These are phyloP conservation scores for Phaetusa simplex DNA, from an alignment of 2,113 vertebrate species.

Conservation along the genomic window DNA sequence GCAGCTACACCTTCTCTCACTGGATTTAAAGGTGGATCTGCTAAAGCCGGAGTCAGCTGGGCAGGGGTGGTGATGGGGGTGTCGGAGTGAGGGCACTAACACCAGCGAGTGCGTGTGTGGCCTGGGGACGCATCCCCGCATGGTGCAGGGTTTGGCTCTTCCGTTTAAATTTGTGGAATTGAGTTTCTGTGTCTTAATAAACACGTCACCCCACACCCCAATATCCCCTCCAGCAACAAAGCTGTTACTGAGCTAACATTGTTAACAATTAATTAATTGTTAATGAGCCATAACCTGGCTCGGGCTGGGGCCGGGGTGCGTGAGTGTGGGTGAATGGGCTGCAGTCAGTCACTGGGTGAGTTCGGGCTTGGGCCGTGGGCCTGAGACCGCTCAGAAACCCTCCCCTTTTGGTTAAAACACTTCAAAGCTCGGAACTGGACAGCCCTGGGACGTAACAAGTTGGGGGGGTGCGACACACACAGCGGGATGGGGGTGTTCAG, in stretches of 20 bases:
- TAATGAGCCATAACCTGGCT: not conserved
- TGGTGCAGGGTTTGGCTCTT: not conserved
- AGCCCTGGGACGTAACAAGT: accelerated
- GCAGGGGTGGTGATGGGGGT: not conserved
- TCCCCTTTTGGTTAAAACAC: not conserved
- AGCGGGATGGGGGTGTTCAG: no score
- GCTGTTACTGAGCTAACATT: not conserved
- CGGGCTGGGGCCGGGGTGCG: accelerated
- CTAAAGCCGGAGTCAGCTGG: not conserved
- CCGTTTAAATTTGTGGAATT: not conserved
- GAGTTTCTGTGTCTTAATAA: not conserved
- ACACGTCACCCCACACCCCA: no score
- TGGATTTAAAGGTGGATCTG: not conserved
- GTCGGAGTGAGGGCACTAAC: no score
- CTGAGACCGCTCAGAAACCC: accelerated
- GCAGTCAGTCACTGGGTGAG: not conserved
- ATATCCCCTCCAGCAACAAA: accelerated
- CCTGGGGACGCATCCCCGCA: not conserved
- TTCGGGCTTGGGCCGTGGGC: accelerated
- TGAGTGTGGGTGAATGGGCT: not conserved
- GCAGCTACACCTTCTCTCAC: not conserved
- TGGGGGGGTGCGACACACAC: not conserved
- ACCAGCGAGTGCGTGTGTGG: accelerated
- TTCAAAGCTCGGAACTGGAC: not conserved
- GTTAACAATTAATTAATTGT: not conserved